Percentiles rank a stretch among this genome's conserved stretches.
phyloP scores from a whole-genome alignment of 2,888 invertebrate species.

The Helobdella robusta region DNA sequence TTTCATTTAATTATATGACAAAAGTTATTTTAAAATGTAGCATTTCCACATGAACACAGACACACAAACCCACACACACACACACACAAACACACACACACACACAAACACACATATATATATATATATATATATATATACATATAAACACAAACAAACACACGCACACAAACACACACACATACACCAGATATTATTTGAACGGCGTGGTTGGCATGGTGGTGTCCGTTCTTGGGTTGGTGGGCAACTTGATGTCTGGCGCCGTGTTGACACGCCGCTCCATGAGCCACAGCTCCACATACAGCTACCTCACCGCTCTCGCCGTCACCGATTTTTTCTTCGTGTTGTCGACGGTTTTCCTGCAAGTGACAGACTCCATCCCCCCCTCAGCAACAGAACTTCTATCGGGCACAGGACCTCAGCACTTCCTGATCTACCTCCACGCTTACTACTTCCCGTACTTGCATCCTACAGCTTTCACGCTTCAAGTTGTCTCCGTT shows the following conservation, averaged over 20 bases:
- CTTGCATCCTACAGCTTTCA: conserved; percentile 45
- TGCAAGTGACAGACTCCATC: conserved; percentile 42
- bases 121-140: too few species aligned
- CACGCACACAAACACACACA: too few species aligned
- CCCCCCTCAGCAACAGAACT: conserved; percentile 21
- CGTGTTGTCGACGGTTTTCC: conserved; percentile 41
- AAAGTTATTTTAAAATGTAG: too few species aligned
- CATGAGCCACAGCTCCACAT: conserved; percentile 45
- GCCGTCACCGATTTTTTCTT: conserved; percentile 47
- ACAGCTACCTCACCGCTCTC: conserved; percentile 46
- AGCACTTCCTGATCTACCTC: conserved; percentile 34
- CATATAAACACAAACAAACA: too few species aligned
- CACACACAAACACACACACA: too few species aligned
- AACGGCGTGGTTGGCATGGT: conserved; percentile 46
- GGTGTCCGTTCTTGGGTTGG: conserved; percentile 44
- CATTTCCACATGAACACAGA: too few species aligned
- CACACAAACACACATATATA: too few species aligned
- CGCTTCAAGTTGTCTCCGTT: conserved; percentile 46
- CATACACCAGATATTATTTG: conserved; percentile 37
- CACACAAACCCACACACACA: too few species aligned
- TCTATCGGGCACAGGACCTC: conserved; percentile 11
- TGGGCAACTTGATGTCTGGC: conserved; percentile 46
- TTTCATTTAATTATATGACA: too few species aligned
- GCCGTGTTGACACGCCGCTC: conserved; percentile 42
- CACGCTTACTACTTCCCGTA: conserved; percentile 44